Base-by-base conservation (phyloP, 2,888 invertebrate genomes). In the Galerucella pusilla region DNA sequence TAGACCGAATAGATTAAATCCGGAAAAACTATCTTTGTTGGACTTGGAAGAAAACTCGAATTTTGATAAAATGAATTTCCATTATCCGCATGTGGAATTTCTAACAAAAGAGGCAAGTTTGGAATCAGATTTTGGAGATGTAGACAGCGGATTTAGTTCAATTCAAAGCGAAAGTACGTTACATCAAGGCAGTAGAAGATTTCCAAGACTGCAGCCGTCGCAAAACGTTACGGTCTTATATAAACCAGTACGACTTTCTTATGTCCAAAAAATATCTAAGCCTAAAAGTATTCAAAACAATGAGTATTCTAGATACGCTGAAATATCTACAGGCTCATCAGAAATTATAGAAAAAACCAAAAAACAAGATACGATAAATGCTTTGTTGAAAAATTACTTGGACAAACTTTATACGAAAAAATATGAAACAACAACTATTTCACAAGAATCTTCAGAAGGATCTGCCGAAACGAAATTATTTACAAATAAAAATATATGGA, bases 301-400 rank as follows among this genome's bases (percentile, higher is more conserved):
- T 28, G n/a, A 63, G 5, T 66, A 75, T 57, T 78, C 79, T 16
- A 80, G 78, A 28, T 79, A 79, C 67, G 78, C 81, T 63, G 79
- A 79, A 49, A 64, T 72, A 14, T 20, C 49, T 7, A 63, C 73
- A 42, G 63, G 64, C 11, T 49, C 70, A n/a, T 46, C 45, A 3
- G 54, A 73, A 42, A 57, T 12, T 28, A 73, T 20, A 2, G 60
- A 71, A 11, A 59, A 69, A 52, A 42, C 74, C 14, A 65, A 73
- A 52, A 77, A 77, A 6, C 81, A 74, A 72, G 75, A 79, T 68
- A 78, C 74, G 9, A 82, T 85, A n/a, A 81, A 83, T 70, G 64
- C 75, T 7, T 54, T 85, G 35, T 67, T 85, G 70, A 83, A 81
- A 68, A 77, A 79, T 25, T 84, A 83, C 67, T 64, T 85, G n/a